A percentile compares a stretch with the other conserved stretches of the same genome.
Evolutionary conservation across 2,888 invertebrate genomes (phyloP).

Genomic region (Lasioglossum villosulum): DNA sequence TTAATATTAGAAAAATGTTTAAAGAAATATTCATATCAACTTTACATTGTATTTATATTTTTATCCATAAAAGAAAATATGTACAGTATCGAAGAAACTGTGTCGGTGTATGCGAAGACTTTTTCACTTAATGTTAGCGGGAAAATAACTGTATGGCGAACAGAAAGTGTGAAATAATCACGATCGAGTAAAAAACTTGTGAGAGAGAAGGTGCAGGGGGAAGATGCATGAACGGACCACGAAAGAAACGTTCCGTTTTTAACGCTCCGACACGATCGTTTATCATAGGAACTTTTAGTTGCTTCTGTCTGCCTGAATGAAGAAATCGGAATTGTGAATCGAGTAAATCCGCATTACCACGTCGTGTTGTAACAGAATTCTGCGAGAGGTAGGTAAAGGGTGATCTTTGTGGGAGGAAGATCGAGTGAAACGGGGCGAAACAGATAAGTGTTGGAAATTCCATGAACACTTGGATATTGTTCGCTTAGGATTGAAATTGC

Average conservation of each 20-base stretch:
- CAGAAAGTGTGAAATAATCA: constrained; percentile 2
- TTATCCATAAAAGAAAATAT: background rate
- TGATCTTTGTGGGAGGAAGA: constrained; percentile 37
- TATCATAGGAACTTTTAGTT: constrained; percentile 70
- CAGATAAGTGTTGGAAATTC: constrained; percentile 43
- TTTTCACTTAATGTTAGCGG: background rate
- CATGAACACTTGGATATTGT: constrained; percentile 26
- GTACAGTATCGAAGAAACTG: background rate
- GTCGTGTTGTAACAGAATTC: constrained; percentile 28
- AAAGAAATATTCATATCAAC: background rate
- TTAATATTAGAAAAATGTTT: too few species aligned
- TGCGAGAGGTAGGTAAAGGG: constrained; percentile 37
- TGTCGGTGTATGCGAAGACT: background rate
- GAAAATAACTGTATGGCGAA: background rate
- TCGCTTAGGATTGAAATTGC: background rate
- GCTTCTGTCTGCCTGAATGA: constrained; percentile 73
- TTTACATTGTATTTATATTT: background rate
- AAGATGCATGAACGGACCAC: constrained; percentile 21
- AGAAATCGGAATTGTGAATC: constrained; percentile 59
- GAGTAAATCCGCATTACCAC: constrained; percentile 65
- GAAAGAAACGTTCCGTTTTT: constrained; percentile 72
- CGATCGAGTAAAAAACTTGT: background rate
- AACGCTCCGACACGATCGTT: constrained; percentile 69
- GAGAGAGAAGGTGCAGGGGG: constrained; percentile 15
- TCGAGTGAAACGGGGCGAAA: constrained; percentile 43